These are phyloP conservation scores for Papilio polyxenes DNA, from an alignment of 1,140 invertebrate genomes.

Conservation along the genomic window DNA sequence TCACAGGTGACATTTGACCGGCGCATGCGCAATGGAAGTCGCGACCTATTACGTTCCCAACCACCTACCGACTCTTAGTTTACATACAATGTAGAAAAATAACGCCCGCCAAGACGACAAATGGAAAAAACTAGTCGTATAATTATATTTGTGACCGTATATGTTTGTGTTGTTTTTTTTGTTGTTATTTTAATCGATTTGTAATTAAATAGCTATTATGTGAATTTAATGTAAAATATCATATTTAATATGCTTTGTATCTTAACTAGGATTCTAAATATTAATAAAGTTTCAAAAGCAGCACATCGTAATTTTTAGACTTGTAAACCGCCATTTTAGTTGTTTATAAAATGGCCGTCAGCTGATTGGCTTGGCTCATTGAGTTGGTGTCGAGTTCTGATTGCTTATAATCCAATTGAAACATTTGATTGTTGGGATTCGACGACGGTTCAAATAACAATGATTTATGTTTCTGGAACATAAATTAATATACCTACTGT, in stretches of 20 bases:
- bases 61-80: constrained; percentile 43
- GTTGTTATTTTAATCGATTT: not conserved
- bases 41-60: constrained; percentile 59
- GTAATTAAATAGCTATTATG: not conserved
- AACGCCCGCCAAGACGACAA: constrained; percentile 23
- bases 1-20: constrained; percentile 69
- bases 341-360: constrained; percentile 34
- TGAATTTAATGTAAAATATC: not conserved
- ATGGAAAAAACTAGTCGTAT: constrained; percentile 24
- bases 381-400: not conserved
- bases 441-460: constrained; percentile 18
- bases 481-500: constrained; percentile 20
- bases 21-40: constrained; percentile 71
- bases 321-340: constrained; percentile 14
- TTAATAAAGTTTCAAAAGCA: not conserved
- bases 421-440: constrained; percentile 7
- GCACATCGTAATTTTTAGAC: not conserved
- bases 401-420: constrained; percentile 25
- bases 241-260: not conserved
- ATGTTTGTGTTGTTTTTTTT: not conserved
- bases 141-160: not conserved
- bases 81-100: constrained; percentile 72
- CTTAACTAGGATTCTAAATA: no score
- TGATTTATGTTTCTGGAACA: constrained; percentile 26
- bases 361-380: constrained; percentile 15